A percentile compares a stretch with the other conserved stretches of the same genome.
phyloP scores from a whole-genome alignment of 2,888 invertebrate species.

The Leptinotarsa peninsularis region DNA sequence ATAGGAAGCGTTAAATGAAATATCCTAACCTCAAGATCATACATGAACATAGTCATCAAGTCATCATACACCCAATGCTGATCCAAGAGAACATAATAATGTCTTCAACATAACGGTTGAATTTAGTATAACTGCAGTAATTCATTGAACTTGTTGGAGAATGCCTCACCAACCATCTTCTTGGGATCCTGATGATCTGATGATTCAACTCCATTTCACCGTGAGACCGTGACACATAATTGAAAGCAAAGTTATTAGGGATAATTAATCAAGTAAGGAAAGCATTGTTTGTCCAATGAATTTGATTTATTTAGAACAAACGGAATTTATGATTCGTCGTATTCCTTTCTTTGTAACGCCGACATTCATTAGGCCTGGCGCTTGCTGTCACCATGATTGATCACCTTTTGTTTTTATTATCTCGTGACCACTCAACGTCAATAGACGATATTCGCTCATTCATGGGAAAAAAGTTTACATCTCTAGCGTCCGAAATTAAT shows the following conservation, averaged over 20 bases:
- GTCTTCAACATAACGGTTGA: too few relatives aligned
- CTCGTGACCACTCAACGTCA: conserved; percentile 43
- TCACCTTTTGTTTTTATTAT: conserved; percentile 55
- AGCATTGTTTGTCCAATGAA: conserved; percentile 58
- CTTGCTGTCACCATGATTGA: conserved; percentile 58
- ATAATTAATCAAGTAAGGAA: conserved; percentile 58
- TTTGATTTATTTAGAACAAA: conserved; percentile 62
- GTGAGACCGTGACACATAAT: conserved; percentile 30
- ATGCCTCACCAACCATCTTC: background rate
- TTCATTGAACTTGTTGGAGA: background rate
- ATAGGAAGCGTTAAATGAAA: too few relatives aligned
- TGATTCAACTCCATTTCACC: conserved; percentile 12
- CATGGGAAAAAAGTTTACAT: conserved; percentile 1
- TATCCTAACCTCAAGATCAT: too few relatives aligned
- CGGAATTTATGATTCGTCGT: conserved; percentile 61
- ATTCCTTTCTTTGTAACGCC: conserved; percentile 55
- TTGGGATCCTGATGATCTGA: conserved; percentile 10
- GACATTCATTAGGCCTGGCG: conserved; percentile 58
- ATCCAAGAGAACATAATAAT: too few relatives aligned
- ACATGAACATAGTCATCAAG: too few relatives aligned
- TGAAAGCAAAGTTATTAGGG: conserved; percentile 48
- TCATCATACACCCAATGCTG: too few relatives aligned
- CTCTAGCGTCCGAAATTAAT: background rate
- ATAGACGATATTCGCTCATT: conserved; percentile 13
- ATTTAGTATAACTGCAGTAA: background rate